Percentiles rank a stretch among this genome's conserved stretches.
phyloP scores from a whole-genome alignment of 2,888 invertebrate genomes.

The Melieria omissa region DNA sequence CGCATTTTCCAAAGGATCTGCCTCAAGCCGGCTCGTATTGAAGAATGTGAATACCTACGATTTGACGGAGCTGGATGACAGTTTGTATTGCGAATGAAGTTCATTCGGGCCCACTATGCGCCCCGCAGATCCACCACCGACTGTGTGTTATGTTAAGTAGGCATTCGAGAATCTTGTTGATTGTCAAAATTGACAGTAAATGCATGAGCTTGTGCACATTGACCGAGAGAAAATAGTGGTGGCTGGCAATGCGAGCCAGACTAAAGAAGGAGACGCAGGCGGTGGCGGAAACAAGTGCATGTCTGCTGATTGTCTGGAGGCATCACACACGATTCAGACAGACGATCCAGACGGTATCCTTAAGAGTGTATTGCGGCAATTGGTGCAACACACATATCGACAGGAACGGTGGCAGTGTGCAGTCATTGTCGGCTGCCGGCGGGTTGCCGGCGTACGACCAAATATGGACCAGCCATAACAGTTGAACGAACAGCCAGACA shows the following conservation, averaged over 20 bases:
- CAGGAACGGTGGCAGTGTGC: conserved; percentile 44
- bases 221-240: conserved; percentile 35
- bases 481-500: conserved; percentile 42
- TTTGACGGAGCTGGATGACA: too few species aligned
- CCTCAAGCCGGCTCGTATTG: too few species aligned
- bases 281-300: conserved; percentile 55
- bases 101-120: not conserved
- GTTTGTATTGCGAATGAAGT: not conserved
- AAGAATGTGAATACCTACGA: too few species aligned
- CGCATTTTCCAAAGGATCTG: too few species aligned
- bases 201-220: conserved; percentile 48
- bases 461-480: conserved; percentile 58
- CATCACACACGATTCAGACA: conserved; percentile 23
- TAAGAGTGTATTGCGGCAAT: conserved; percentile 41
- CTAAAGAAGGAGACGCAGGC: conserved; percentile 16
- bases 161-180: conserved; percentile 51
- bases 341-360: conserved; percentile 11
- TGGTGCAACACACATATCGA: conserved; percentile 45
- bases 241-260: conserved; percentile 21
- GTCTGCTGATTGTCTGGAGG: conserved; percentile 63
- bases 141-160: conserved; percentile 54
- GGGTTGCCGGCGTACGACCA: conserved; percentile 52
- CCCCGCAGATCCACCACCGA: conserved; percentile 14
- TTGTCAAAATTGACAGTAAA: conserved; percentile 62
- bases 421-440: conserved; percentile 48